Evolutionary conservation across 92 coral and sea anemone genomes (phyloP).

Genomic region (Porites lobata): DNA sequence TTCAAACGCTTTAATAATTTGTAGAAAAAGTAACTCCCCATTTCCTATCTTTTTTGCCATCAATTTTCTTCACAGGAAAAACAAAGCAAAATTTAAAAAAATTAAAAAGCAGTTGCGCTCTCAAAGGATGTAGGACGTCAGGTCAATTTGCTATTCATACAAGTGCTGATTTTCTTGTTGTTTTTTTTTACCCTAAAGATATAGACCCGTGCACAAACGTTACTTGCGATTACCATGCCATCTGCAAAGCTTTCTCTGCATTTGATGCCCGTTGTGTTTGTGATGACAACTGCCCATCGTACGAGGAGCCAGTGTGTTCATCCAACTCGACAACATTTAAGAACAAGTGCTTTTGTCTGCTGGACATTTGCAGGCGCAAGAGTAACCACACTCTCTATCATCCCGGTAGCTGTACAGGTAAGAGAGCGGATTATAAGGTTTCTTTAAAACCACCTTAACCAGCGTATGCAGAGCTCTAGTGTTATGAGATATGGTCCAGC

Average conservation of each 20-base stretch:
- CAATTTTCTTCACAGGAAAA: no score
- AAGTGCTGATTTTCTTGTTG: background rate
- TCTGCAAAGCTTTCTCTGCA: conserved; percentile 62
- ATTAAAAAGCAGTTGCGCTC: no score
- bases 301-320: conserved; percentile 72
- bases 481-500: no score
- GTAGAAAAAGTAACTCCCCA: no score
- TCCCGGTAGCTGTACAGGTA: conserved; percentile 72
- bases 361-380: conserved; percentile 57
- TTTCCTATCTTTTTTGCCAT: no score
- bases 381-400: conserved; percentile 68
- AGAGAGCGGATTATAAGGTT: background rate
- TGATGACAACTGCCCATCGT: conserved; percentile 57
- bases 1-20: no score
- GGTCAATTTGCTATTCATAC: no score
- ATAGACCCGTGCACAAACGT: conserved; percentile 73
- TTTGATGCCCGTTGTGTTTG: conserved; percentile 67
- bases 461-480: no score
- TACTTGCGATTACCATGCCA: conserved; percentile 60
- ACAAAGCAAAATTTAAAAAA: no score
- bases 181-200: background rate
- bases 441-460: no score
- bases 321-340: conserved; percentile 69
- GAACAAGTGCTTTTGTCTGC: conserved; percentile 61
- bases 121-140: no score